Conservation (phyloP, 2,888 invertebrate species). For the Eristalis tenax region DNA sequence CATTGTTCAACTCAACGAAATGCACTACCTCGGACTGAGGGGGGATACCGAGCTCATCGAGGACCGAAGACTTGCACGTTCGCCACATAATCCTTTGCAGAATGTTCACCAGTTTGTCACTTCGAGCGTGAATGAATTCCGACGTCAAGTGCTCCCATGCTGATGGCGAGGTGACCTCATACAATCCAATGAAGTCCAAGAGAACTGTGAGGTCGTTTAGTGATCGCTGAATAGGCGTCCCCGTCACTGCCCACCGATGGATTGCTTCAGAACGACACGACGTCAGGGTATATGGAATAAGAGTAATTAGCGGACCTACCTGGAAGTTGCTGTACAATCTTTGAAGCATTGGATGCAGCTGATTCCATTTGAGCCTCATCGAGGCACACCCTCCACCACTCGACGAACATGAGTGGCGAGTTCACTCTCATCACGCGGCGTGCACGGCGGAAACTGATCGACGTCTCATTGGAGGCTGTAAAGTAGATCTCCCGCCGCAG, state of each 20-base stretch:
- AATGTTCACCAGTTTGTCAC: constrained; percentile 52
- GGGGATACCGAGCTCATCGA: constrained; percentile 86
- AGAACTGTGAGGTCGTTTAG: constrained; percentile 82
- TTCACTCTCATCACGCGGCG: constrained; percentile 85
- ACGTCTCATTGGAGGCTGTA: constrained; percentile 82
- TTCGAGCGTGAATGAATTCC: constrained; percentile 32
- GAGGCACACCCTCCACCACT: constrained; percentile 90
- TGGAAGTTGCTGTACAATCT: constrained; percentile 78
- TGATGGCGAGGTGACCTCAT: constrained; percentile 73
- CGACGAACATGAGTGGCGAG: constrained; percentile 86
- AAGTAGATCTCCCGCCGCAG: constrained; percentile 85
- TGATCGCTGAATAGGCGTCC: constrained; percentile 86
- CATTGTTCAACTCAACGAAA: constrained; percentile 86
- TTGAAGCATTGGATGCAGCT: constrained; percentile 83
- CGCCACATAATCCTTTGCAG: constrained; percentile 83
- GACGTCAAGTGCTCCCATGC: constrained; percentile 36
- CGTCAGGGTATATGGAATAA: not conserved
- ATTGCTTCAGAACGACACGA: constrained; percentile 78
- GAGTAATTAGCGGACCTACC: constrained; percentile 57
- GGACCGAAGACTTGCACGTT: constrained; percentile 86
- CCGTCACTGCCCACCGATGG: constrained; percentile 89
- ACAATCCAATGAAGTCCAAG: constrained; percentile 80
- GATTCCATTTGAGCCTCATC: constrained; percentile 92
- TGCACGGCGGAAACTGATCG: constrained; percentile 82
- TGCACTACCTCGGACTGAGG: constrained; percentile 84